Evolutionary conservation across 64 coral and sea anemone genomes (phyloP), one percentile per base, ranked within the genome.

Genomic region (Acropora yongei): DNA sequence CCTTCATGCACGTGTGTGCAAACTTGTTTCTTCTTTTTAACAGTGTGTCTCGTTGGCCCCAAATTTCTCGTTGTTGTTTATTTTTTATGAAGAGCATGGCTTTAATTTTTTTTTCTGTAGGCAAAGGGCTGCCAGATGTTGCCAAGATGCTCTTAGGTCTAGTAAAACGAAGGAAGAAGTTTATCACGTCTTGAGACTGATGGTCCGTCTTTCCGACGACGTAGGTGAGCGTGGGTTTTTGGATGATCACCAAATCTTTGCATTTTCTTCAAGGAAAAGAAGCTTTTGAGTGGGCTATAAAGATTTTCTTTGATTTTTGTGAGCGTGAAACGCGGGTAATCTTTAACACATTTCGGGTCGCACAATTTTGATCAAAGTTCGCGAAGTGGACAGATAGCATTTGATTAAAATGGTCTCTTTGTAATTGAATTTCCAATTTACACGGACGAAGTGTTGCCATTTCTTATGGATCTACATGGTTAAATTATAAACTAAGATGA

Each of bases 111-210:
- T 76, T 91, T 48, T 76, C 11, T 57, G 16, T 80, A 98, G 96
- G 45, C 96, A 95, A 91, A 98, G 95, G 96, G 96, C 96, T 8
- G 94, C 96, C 40, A 95, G 96, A 84, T 98, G 89, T 88, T 87
- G 91, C 30, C 89, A 93, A 82, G 96, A 98, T 78, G 94, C 93
- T 67, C 47, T 98, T 30, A 88, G 89, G 71, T 84, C 96, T 6
- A 88, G 94, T 8, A 94, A 86, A 44, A 90, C 87, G 16, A 95
- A 98, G 55, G 96, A 98, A 79, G 94, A 98, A 48, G 86, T 95
- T 86, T 95, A 98, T 50, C 96, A 98, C 30, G 91, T 98, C 19
- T 75, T 98, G 44, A 79, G 94, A 48, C 74, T 98, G 5, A 93
- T 98, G 88, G 94, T 96, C 76, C 88, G 91, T 40, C 91, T 98